phyloP scores from a whole-genome alignment of 1,140 invertebrate genomes.

The Copidosoma floridanum region DNA sequence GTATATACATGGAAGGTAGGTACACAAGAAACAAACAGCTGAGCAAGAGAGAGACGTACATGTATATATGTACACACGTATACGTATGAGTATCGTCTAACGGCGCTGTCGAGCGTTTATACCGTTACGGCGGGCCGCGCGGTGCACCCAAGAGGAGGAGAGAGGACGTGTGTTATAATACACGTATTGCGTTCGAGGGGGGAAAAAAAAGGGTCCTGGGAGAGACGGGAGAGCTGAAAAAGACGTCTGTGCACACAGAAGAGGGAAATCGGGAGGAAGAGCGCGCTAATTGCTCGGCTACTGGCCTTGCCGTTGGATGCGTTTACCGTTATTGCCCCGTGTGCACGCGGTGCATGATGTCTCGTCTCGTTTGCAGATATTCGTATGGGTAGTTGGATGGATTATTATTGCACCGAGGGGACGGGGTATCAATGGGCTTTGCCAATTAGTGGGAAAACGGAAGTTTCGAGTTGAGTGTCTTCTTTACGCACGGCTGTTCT shows the following conservation, averaged over 20 bases:
- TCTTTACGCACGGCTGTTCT: too few relatives aligned
- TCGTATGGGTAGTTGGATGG: too few relatives aligned
- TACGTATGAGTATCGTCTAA: not conserved
- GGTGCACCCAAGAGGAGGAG: too few relatives aligned
- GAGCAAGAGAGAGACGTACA: not conserved
- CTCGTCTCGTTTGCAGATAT: too few relatives aligned
- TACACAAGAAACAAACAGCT: not conserved
- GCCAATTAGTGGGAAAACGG: too few relatives aligned
- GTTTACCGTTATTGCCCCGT: not conserved
- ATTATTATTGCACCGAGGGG: too few relatives aligned
- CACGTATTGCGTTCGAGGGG: not conserved
- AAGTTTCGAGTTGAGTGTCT: too few relatives aligned
- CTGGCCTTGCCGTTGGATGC: not conserved
- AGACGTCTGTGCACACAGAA: not conserved
- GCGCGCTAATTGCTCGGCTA: too few relatives aligned
- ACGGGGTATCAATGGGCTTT: too few relatives aligned
- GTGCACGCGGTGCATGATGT: too few relatives aligned
- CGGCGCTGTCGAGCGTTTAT: not conserved
- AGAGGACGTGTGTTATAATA: too few relatives aligned
- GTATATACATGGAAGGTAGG: not conserved
- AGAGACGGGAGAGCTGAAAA: not conserved
- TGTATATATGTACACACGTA: not conserved
- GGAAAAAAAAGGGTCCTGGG: not conserved
- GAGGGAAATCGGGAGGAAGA: not conserved
- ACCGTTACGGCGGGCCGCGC: constrained; percentile 3